phyloP scores from a whole-genome alignment of 2,888 invertebrate species.

The Perithous albicinctus region DNA sequence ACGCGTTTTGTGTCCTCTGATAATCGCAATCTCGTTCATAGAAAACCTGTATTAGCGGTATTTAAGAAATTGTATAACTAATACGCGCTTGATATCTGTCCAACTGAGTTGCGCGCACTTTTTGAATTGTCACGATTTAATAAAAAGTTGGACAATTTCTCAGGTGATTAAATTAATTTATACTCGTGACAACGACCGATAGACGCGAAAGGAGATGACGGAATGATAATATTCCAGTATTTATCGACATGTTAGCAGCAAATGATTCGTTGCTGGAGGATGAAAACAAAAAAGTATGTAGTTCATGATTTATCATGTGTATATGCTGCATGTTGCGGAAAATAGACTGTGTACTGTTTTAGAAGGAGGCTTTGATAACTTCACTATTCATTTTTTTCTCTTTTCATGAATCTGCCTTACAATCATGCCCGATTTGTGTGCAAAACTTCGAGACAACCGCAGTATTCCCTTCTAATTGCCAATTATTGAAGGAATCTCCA shows the following conservation, averaged over 20 bases:
- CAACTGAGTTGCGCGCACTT: conserved; percentile 36
- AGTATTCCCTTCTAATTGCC: too few species aligned
- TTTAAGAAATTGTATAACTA: conserved; percentile 22
- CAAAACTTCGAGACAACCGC: too few species aligned
- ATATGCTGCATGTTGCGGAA: too few species aligned
- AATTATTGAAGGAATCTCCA: too few species aligned
- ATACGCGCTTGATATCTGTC: conserved; percentile 42
- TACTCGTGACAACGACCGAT: conserved; percentile 61
- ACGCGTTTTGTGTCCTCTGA: conserved; percentile 39
- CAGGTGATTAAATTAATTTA: conserved; percentile 52
- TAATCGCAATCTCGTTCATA: conserved; percentile 55
- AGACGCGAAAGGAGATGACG: conserved; percentile 35
- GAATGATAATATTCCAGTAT: conserved; percentile 32
- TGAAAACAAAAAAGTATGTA: not conserved
- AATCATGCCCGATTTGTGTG: too few species aligned
- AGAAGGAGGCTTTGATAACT: too few species aligned
- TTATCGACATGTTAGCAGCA: not conserved
- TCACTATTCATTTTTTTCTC: too few species aligned
- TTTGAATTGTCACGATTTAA: too few species aligned
- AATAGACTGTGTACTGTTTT: too few species aligned
- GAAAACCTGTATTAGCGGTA: conserved; percentile 49
- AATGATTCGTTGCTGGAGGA: not conserved
- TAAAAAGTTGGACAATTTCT: too few species aligned
- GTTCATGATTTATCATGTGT: not conserved
- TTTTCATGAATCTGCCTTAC: too few species aligned